These are phyloP conservation scores for Lapara coniferarum DNA, from an alignment of 2,888 invertebrate genomes.

Conservation along the genomic window DNA sequence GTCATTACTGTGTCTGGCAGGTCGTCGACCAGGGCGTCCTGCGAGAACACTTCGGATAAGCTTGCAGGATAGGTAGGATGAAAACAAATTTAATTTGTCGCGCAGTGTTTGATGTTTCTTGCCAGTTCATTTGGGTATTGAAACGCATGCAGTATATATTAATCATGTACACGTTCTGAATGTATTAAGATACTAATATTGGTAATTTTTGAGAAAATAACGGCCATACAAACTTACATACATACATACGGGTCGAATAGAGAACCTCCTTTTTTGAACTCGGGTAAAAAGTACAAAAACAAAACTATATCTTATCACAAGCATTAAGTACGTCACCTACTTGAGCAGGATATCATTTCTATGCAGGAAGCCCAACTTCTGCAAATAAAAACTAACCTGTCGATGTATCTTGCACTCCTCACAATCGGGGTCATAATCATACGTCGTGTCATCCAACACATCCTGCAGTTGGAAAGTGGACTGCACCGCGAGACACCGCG, in stretches of 20 bases:
- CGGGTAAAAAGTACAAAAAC: too few relatives aligned
- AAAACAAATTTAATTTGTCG: neutral
- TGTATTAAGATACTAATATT: too few relatives aligned
- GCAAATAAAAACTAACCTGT: constrained; percentile 83
- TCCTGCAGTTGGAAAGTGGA: constrained; percentile 92
- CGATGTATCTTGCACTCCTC: constrained; percentile 93
- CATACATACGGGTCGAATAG: too few relatives aligned
- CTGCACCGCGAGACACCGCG: constrained; percentile 94
- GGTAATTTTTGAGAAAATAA: too few relatives aligned
- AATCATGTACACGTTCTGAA: too few relatives aligned
- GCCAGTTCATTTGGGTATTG: too few relatives aligned
- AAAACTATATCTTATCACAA: neutral
- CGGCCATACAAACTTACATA: too few relatives aligned
- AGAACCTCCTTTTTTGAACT: too few relatives aligned
- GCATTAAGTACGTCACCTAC: neutral
- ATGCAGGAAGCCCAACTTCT: neutral
- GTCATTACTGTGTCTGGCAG: constrained; percentile 95
- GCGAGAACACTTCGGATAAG: constrained; percentile 33
- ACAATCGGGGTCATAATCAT: constrained; percentile 93
- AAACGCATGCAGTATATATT: too few relatives aligned
- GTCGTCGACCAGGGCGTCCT: constrained; percentile 94
- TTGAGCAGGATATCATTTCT: neutral
- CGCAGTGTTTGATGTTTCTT: too few relatives aligned
- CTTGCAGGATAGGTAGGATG: neutral
- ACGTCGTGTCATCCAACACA: constrained; percentile 86